Conservation (phyloP, 2,113 vertebrate species). For the Phyllopteryx taeniolatus region DNA sequence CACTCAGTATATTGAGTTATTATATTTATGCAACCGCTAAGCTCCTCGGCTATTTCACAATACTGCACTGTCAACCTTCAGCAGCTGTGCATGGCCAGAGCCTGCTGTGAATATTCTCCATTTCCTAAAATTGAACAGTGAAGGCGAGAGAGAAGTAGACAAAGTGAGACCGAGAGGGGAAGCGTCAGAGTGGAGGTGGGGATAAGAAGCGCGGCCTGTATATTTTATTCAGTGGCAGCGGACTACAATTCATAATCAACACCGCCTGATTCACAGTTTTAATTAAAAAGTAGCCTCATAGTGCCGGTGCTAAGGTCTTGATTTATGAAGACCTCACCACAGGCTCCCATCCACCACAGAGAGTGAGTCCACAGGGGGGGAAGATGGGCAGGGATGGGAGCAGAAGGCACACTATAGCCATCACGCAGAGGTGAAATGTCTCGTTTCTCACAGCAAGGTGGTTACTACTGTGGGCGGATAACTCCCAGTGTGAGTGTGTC, state of each 20-base stretch:
- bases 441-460: constrained; percentile 39
- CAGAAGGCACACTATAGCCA: constrained; percentile 7
- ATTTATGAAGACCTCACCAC: constrained; percentile 60
- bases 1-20: constrained; percentile 53
- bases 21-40: constrained; percentile 64
- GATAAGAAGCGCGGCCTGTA: constrained; percentile 41
- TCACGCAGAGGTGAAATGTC: constrained; percentile 25
- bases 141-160: neutral
- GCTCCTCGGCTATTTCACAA: constrained; percentile 49
- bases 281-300: constrained; percentile 73
- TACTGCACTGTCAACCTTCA: constrained; percentile 27
- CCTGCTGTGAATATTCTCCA: constrained; percentile 33
- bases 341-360: constrained; percentile 50
- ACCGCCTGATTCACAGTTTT: constrained; percentile 72
- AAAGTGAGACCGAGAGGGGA: constrained; percentile 18
- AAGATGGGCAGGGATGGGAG: neutral
- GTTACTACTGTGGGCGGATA: constrained; percentile 23
- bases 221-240: constrained; percentile 67
- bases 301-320: constrained; percentile 61
- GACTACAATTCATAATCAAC: constrained; percentile 72
- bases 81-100: constrained; percentile 12
- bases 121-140: constrained; percentile 39
- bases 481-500: constrained; percentile 19
- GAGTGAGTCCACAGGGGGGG: constrained; percentile 31
- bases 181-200: constrained; percentile 12